Base-by-base conservation (phyloP, 2,797 vertebrate species). In the Microctenopoma stevenorrisi region DNA sequence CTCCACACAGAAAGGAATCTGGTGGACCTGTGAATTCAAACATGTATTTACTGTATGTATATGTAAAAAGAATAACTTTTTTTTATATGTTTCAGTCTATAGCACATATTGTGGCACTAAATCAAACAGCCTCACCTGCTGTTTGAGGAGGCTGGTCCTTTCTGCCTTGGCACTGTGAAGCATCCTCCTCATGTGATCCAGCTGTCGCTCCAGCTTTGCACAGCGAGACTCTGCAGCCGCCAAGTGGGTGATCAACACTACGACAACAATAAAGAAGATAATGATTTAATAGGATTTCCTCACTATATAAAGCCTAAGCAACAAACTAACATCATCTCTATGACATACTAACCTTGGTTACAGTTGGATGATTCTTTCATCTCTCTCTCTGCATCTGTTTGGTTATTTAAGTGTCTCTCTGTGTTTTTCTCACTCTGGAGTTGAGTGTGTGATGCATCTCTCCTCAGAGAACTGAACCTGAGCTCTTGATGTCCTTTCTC, bases 181-280 rank as follows among this genome's bases (percentile, higher is more conserved):
- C 93, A 96, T 95, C 82, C 87, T 95, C 76, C 91, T 95, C 96
- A 96, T 97, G 78, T 96, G 95, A 46, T 96, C 95, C 90, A 98
- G 82, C 74, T 98, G 96, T 67, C 94, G 96, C 83, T 98, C 98
- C 73, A 99, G 81, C 79, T 95, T 94, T 54, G 72, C 84, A 79
- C 96, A 98, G 55, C 96, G 96, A 68, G 93, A 91, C 89, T 98
- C 96, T 6, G 96, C 96, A 53, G 94, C 93, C 49, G 94, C 90
- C 55, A 99, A 91, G 74, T 97, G 95, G 53, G 92, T 92, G 73
- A 94, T 84, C 80, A 98, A 65, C 69, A 94, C 98, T 99, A 25
- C 12, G n/a, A 64, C 64, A 26, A 64, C 50, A 67, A 43, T 10
- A 16, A 56, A 59, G 22, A 22, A 22, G 22, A 22, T 22, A 22